Conservation (phyloP, 64 coral and sea anemone genomes). For the Stylophora pistillata region DNA sequence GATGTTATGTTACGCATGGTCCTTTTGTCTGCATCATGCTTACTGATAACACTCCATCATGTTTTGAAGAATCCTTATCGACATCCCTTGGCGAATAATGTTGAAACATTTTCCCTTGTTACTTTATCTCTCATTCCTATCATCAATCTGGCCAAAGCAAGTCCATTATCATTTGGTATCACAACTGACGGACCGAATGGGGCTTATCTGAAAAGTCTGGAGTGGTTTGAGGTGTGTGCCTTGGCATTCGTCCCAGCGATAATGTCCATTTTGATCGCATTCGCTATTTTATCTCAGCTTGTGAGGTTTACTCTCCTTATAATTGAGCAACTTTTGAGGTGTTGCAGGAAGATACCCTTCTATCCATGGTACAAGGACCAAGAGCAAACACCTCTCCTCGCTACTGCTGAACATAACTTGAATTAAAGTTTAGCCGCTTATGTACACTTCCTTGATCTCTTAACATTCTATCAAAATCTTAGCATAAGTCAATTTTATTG, state of each 20-base stretch:
- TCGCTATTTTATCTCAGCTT: not conserved
- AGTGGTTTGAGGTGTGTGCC: not conserved
- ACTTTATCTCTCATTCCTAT: conserved; percentile 32
- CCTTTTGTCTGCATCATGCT: conserved; percentile 14
- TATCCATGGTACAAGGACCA: not conserved
- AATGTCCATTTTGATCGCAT: not conserved
- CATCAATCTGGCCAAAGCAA: conserved; percentile 45
- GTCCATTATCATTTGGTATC: conserved; percentile 25
- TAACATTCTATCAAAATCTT: no score
- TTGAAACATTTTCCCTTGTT: conserved; percentile 24
- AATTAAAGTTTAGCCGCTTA: no score
- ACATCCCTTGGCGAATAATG: not conserved
- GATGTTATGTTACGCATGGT: conserved; percentile 22
- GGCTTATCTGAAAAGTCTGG: not conserved
- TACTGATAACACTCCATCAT: conserved; percentile 48
- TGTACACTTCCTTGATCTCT: no score
- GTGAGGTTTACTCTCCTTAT: not conserved
- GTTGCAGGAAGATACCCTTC: not conserved
- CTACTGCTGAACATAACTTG: not conserved
- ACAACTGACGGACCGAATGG: conserved; percentile 3
- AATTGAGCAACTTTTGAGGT: not conserved
- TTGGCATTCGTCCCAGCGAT: not conserved
- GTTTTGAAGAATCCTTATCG: conserved; percentile 27
- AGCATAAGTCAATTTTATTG: no score
- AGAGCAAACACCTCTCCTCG: not conserved